These are phyloP conservation scores for Pleuronectes platessa DNA, from an alignment of 2,113 vertebrate genomes.

Conservation along the genomic window DNA sequence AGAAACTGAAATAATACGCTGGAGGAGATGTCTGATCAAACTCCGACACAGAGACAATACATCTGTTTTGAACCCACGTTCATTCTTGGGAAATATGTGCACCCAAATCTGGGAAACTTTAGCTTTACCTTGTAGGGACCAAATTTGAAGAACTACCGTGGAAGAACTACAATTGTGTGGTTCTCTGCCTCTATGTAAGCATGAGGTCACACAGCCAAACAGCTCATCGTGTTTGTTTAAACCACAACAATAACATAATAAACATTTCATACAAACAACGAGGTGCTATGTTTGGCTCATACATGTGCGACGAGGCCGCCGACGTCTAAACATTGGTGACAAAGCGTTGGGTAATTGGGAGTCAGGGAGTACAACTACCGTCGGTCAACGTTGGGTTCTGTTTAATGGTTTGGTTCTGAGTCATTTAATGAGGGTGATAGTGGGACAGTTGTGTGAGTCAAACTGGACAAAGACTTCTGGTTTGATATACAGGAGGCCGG, in stretches of 20 bases:
- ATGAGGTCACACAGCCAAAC: slow-evolving; percentile 5
- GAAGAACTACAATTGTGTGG: neutral
- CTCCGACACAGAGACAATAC: neutral
- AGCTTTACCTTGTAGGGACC: no score
- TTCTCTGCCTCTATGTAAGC: slow-evolving; percentile 2
- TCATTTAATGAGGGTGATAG: neutral
- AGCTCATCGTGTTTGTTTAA: slow-evolving; percentile 41
- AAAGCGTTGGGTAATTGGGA: slow-evolving; percentile 8
- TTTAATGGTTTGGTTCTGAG: neutral
- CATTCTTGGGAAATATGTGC: neutral
- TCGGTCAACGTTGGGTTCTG: neutral
- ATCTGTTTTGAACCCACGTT: neutral
- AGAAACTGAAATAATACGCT: neutral
- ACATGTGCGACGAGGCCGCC: slow-evolving; percentile 12
- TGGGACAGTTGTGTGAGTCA: neutral
- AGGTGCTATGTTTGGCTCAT: slow-evolving; percentile 40
- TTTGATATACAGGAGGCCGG: neutral
- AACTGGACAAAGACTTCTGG: neutral
- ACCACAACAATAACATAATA: slow-evolving; percentile 39
- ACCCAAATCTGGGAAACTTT: no score
- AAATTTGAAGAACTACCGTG: no score
- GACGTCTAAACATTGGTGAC: slow-evolving; percentile 25
- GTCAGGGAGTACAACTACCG: neutral
- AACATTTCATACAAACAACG: slow-evolving; percentile 32
- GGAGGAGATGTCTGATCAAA: neutral